These are phyloP conservation scores for Stenchaetothrips biformis DNA, from an alignment of 2,888 invertebrate species.

Conservation along the genomic window DNA sequence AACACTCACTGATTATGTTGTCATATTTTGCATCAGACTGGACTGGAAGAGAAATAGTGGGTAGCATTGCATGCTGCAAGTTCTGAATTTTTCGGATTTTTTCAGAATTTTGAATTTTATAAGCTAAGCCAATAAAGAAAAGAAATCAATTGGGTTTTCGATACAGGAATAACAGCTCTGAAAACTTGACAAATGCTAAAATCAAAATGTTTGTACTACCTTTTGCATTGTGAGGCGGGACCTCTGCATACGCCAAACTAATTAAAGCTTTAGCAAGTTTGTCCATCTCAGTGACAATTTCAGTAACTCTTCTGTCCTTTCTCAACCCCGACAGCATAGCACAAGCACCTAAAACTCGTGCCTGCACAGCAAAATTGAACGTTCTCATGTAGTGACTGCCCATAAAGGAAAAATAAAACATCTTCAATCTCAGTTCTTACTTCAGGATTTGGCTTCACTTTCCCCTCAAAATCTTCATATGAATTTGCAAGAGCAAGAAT, in stretches of 20 bases:
- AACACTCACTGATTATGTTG: constrained; percentile 55
- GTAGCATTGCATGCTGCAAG: constrained; percentile 59
- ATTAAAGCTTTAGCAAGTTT: constrained; percentile 58
- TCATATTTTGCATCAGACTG: constrained; percentile 59
- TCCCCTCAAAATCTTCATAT: constrained; percentile 52
- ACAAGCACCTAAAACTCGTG: constrained; percentile 43
- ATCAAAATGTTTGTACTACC: constrained; percentile 29
- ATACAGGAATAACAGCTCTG: background rate
- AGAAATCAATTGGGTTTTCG: background rate
- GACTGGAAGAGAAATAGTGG: constrained; percentile 62
- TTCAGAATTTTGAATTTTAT: constrained; percentile 41
- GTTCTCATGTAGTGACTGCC: background rate
- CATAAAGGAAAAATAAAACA: too few species aligned
- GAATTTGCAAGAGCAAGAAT: constrained; percentile 70
- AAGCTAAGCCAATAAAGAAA: background rate
- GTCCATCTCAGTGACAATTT: constrained; percentile 60
- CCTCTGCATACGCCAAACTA: constrained; percentile 51
- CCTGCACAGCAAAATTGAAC: constrained; percentile 25
- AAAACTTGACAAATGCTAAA: background rate
- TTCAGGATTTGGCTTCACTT: constrained; percentile 43
- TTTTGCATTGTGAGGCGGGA: constrained; percentile 31
- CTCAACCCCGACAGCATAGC: constrained; percentile 43
- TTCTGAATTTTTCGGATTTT: constrained; percentile 57
- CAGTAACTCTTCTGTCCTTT: constrained; percentile 41
- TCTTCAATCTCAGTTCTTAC: background rate